A percentile compares a stretch with the other conserved stretches of the same genome.
Conservation (phyloP, 2,888 invertebrate genomes). For the Dimorphilus gyrociliatus region DNA sequence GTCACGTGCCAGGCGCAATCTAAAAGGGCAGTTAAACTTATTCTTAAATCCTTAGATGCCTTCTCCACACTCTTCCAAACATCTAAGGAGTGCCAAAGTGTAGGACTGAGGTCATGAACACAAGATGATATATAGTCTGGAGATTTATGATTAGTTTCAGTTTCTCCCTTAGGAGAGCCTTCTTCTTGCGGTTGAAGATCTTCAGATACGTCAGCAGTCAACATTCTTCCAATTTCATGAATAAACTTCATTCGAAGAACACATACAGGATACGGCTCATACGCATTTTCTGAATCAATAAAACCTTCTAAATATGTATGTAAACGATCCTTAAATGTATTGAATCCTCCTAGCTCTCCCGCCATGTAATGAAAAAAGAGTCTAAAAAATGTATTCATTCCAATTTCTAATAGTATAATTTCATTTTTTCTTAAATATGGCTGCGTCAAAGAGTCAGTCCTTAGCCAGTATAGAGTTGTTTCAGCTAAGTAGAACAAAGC, state of each 20-base stretch:
- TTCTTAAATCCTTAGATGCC: constrained; percentile 17
- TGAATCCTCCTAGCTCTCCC: constrained; percentile 28
- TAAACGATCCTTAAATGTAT: constrained; percentile 30
- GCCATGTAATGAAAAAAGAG: constrained; percentile 37
- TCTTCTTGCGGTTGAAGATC: too few species aligned
- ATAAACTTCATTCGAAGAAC: constrained; percentile 31
- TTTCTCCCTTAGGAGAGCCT: neutral
- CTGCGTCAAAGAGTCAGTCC: constrained; percentile 31
- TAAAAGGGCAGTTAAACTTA: constrained; percentile 21
- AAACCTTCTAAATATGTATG: constrained; percentile 35
- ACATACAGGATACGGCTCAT: constrained; percentile 33
- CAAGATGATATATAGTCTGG: too few species aligned
- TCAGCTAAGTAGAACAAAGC: constrained; percentile 36
- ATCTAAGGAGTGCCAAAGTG: constrained; percentile 35
- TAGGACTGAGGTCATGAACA: constrained; percentile 35
- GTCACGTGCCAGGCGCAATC: constrained; percentile 24
- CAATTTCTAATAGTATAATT: constrained; percentile 33
- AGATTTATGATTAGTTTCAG: neutral
- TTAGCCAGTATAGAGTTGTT: constrained; percentile 34
- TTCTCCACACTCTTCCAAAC: constrained; percentile 34
- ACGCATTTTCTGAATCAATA: constrained; percentile 27
- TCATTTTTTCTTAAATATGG: constrained; percentile 31
- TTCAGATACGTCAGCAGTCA: constrained; percentile 29
- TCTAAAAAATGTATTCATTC: constrained; percentile 30
- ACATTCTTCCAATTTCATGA: constrained; percentile 31